phyloP scores from a whole-genome alignment of 2,888 invertebrate genomes.

The Suillia variegata region DNA sequence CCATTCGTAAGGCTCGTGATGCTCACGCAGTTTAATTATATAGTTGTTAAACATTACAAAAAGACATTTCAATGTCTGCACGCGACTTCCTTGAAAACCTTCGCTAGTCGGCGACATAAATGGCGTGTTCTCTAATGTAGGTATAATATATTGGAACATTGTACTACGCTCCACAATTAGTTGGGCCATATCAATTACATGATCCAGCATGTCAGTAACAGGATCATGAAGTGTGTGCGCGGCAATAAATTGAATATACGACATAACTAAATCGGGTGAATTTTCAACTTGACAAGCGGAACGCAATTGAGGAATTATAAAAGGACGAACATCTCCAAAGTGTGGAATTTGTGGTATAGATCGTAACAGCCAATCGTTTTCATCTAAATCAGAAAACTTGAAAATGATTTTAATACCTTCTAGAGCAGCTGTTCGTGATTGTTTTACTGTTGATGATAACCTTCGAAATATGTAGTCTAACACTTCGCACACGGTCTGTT shows the following conservation, averaged over 20 bases:
- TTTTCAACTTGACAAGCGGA: constrained; percentile 92
- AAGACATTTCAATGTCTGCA: constrained; percentile 72
- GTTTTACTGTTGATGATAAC: constrained; percentile 80
- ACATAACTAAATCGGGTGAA: constrained; percentile 73
- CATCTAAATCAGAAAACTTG: constrained; percentile 55
- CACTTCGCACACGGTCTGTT: constrained; percentile 73
- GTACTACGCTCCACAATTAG: constrained; percentile 89
- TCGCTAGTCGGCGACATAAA: constrained; percentile 26
- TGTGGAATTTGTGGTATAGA: constrained; percentile 78
- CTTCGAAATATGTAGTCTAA: constrained; percentile 87
- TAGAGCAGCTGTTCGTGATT: constrained; percentile 77
- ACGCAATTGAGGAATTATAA: constrained; percentile 74
- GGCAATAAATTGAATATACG: constrained; percentile 85
- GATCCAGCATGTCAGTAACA: constrained; percentile 71
- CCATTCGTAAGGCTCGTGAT: constrained; percentile 58
- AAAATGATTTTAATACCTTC: constrained; percentile 74
- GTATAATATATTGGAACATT: constrained; percentile 81
- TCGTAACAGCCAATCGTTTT: constrained; percentile 66
- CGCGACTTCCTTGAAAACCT: constrained; percentile 53
- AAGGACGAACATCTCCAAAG: constrained; percentile 74
- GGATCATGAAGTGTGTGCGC: constrained; percentile 72
- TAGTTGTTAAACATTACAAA: constrained; percentile 77
- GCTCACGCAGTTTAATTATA: constrained; percentile 68
- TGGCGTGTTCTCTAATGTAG: constrained; percentile 50
- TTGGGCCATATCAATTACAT: constrained; percentile 83